phyloP scores from a whole-genome alignment of 2,113 vertebrate genomes.

The Phalacrocorax brasilianus region DNA sequence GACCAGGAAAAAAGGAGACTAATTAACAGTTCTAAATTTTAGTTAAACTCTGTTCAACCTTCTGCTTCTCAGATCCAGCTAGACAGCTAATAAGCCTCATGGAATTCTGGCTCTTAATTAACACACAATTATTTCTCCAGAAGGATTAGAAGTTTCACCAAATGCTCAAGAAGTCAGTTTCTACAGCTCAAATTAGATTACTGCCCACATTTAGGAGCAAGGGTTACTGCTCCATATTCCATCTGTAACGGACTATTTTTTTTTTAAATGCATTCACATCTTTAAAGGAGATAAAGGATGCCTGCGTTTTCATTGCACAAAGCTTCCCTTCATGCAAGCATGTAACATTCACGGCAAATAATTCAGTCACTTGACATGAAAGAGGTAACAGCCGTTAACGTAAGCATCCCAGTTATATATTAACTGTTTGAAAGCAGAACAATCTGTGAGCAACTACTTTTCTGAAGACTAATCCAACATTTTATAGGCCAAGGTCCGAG shows the following conservation, averaged over 20 bases:
- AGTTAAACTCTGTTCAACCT: slow-evolving; percentile 57
- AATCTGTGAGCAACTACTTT: not conserved
- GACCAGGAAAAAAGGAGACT: slow-evolving; percentile 4
- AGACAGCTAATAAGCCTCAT: slow-evolving; percentile 47
- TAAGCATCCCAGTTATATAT: not conserved
- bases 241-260: not conserved
- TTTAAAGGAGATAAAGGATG: not conserved
- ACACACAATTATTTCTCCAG: slow-evolving; percentile 37
- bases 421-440: not conserved
- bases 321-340: not conserved
- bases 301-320: not conserved
- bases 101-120: slow-evolving; percentile 54
- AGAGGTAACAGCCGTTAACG: not conserved
- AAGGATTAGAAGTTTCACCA: slow-evolving; percentile 45
- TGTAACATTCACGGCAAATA: not conserved
- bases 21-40: slow-evolving; percentile 60
- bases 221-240: not conserved
- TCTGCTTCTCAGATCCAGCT: slow-evolving; percentile 40
- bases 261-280: not conserved
- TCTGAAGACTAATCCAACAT: not conserved
- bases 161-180: slow-evolving; percentile 50
- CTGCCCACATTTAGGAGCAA: slow-evolving; percentile 15
- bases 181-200: slow-evolving; percentile 29
- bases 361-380: not conserved
- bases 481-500: not conserved